Evolutionary conservation across 2,797 vertebrate species (phyloP).

Genomic region (Macrochelys suwanniensis): DNA sequence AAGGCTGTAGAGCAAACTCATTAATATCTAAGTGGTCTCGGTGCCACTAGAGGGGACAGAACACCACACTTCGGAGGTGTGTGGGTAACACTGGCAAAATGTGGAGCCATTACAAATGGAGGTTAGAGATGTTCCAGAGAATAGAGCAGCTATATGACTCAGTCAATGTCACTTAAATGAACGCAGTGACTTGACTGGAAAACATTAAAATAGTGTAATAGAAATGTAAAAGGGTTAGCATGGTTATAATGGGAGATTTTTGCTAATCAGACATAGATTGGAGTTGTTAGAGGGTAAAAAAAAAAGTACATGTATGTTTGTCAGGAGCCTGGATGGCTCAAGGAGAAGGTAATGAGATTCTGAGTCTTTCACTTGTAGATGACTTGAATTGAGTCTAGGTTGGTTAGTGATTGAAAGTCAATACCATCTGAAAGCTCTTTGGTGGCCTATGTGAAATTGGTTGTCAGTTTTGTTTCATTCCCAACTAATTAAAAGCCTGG

Average conservation of each 20-base stretch:
- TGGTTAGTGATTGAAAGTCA: neutral
- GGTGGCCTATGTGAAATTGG: neutral
- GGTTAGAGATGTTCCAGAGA: neutral
- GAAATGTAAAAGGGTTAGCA: neutral
- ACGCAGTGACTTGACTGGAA: neutral
- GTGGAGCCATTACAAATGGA: neutral
- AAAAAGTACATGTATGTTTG: neutral
- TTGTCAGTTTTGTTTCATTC: neutral
- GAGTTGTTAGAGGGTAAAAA: neutral
- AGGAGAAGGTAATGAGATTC: neutral
- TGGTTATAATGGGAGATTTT: neutral
- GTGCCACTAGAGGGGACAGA: no score
- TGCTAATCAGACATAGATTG: neutral
- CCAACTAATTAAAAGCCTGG: neutral
- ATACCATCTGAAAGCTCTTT: neutral
- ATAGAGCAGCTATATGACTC: neutral
- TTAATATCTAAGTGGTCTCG: no score
- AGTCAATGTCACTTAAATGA: neutral
- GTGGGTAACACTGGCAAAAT: neutral
- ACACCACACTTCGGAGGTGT: no score
- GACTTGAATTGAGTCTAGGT: neutral
- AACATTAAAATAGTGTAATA: neutral
- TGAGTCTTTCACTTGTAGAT: neutral
- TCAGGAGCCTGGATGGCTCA: neutral
- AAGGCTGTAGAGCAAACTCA: no score